Percentiles rank a stretch among this genome's conserved stretches.
phyloP scores from a whole-genome alignment of 2,797 vertebrate genomes.

The Eremophila alpestris region DNA sequence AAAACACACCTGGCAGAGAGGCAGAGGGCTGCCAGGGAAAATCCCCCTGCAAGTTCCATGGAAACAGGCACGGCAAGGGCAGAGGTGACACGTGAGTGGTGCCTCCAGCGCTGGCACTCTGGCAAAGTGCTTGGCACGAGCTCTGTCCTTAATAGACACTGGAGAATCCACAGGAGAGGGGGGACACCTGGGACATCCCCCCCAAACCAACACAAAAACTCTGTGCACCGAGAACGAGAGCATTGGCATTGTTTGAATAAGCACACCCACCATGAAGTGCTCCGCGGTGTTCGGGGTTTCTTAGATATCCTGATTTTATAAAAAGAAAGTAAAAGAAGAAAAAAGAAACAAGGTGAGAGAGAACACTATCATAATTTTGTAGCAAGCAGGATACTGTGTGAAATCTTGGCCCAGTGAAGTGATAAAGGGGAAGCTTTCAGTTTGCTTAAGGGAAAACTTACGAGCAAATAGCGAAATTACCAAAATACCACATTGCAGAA shows the following conservation, averaged over 20 bases:
- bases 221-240: conserved; percentile 63
- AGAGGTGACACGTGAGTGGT: not conserved
- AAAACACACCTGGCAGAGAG: not conserved
- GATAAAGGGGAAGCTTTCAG: conserved; percentile 48
- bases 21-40: not conserved
- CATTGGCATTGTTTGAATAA: conserved; percentile 70
- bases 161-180: not conserved
- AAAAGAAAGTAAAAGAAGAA: conserved; percentile 74
- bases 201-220: conserved; percentile 12
- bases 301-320: conserved; percentile 74
- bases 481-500: conserved; percentile 45
- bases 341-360: conserved; percentile 74
- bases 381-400: conserved; percentile 73
- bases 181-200: conserved; percentile 13
- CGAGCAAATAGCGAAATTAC: conserved; percentile 12
- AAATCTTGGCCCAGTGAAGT: conserved; percentile 74
- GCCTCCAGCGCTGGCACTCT: not conserved
- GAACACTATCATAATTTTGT: conserved; percentile 71
- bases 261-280: conserved; percentile 73
- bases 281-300: conserved; percentile 70
- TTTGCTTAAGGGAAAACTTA: conserved; percentile 56
- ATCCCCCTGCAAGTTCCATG: not conserved
- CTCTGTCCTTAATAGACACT: not conserved
- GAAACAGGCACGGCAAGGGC: not conserved
- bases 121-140: not conserved